Conservation (phyloP, 2,113 vertebrate genomes). For the Pimephales promelas region DNA sequence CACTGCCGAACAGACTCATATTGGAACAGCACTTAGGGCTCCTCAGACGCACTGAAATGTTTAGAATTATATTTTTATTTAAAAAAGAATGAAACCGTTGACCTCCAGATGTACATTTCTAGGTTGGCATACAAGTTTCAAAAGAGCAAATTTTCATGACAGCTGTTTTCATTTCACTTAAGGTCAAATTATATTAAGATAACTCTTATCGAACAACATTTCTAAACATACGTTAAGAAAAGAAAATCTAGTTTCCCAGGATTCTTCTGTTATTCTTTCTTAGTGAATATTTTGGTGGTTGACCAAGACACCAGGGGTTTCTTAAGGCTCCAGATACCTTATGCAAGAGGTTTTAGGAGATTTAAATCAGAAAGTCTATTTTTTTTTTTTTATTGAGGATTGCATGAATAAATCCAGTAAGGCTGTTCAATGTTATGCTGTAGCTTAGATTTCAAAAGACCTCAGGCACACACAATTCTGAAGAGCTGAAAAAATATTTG, state of each 20-base stretch:
- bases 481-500: neutral
- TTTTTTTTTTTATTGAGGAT: neutral
- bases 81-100: neutral
- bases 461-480: neutral
- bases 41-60: slow-evolving; percentile 14
- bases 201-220: neutral
- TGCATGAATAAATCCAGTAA: neutral
- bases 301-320: neutral
- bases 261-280: neutral
- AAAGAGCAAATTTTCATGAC: neutral
- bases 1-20: neutral
- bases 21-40: neutral
- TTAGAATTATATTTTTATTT: neutral
- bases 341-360: neutral
- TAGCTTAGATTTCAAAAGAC: slow-evolving; percentile 1
- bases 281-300: neutral
- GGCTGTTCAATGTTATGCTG: neutral
- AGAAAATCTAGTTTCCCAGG: neutral
- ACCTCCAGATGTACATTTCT: neutral
- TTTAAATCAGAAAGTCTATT: neutral
- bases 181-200: neutral
- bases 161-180: neutral
- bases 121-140: neutral
- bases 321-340: neutral
- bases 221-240: neutral